Conservation (phyloP, 2,797 vertebrate species). For the Neomorphus geoffroyi region DNA sequence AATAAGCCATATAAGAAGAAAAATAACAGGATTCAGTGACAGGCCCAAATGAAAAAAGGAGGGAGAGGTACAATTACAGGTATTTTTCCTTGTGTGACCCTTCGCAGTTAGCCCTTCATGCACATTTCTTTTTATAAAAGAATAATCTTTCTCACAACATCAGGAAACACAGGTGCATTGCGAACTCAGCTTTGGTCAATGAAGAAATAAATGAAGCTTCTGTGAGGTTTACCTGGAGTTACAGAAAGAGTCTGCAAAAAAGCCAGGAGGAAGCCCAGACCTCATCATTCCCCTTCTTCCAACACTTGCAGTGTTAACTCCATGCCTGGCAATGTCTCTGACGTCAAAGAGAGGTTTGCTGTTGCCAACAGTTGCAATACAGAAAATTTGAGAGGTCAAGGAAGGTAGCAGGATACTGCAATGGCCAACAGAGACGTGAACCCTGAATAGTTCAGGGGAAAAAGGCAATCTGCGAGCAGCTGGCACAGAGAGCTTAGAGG, state of each 20-base stretch:
- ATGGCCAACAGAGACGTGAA: neutral
- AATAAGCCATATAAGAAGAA: neutral
- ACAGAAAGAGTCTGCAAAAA: neutral
- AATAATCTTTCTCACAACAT: neutral
- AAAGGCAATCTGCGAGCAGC: neutral
- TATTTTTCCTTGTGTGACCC: neutral
- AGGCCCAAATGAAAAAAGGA: neutral
- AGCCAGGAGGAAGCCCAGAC: neutral
- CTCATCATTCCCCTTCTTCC: neutral
- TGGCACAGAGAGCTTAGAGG: neutral
- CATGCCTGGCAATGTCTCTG: neutral
- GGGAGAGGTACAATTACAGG: neutral
- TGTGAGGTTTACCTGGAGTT: neutral
- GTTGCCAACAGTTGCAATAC: neutral
- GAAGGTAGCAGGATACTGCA: neutral
- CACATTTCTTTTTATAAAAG: neutral
- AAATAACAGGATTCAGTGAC: neutral
- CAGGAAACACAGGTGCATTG: neutral
- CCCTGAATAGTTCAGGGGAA: neutral
- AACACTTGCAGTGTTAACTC: neutral
- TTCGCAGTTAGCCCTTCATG: neutral
- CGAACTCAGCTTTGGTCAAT: neutral
- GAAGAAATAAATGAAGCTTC: neutral
- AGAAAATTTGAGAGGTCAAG: neutral
- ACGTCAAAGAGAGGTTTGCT: neutral